These are phyloP conservation scores for Aphrophora alni DNA, from an alignment of 2,888 invertebrate species.

Conservation along the genomic window DNA sequence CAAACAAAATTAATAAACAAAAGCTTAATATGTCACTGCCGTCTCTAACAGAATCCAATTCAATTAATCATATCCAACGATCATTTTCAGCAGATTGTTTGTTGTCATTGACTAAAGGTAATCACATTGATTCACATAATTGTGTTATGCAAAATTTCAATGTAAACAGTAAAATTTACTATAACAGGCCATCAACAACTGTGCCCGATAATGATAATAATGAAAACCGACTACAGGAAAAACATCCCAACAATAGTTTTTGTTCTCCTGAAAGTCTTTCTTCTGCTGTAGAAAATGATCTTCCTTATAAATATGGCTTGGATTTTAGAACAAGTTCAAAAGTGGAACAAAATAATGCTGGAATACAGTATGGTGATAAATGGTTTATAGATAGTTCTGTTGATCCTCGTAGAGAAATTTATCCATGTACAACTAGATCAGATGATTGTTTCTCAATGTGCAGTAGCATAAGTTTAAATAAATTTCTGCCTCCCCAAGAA, in stretches of 20 bases:
- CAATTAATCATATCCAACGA: not conserved
- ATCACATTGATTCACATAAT: not conserved
- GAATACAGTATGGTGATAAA: not conserved
- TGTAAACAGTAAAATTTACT: not conserved
- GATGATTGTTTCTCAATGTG: constrained; percentile 21
- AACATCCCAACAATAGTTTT: not conserved
- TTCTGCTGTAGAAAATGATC: not conserved
- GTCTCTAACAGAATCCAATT: not conserved
- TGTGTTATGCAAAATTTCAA: not conserved
- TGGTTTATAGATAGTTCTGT: not conserved
- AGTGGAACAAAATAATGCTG: not conserved
- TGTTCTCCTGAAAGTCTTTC: not conserved
- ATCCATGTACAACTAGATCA: not conserved
- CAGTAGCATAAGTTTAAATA: constrained; percentile 25
- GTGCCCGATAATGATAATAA: not conserved
- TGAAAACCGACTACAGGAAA: no score
- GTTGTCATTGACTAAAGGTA: not conserved
- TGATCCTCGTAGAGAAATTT: not conserved
- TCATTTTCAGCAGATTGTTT: not conserved
- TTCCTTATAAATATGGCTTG: not conserved
- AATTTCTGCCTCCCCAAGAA: not conserved
- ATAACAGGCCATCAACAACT: not conserved
- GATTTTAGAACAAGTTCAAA: not conserved
- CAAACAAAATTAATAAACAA: not conserved
- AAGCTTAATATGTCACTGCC: not conserved